Conservation (phyloP, 2,113 vertebrate genomes). For the Hippocampus zosterae region DNA sequence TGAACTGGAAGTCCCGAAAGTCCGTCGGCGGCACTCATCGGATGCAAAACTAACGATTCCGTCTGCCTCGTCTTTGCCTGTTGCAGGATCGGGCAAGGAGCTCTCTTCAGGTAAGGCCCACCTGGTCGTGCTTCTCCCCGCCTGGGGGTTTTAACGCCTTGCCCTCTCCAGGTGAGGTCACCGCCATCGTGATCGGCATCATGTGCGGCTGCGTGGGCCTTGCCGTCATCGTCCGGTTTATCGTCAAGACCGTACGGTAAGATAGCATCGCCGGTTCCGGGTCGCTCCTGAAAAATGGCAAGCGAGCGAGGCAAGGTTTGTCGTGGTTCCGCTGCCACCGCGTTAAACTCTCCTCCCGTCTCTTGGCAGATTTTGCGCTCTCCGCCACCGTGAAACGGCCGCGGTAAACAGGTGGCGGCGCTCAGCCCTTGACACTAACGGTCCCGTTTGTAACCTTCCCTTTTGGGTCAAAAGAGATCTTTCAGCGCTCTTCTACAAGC, state of each 20-base stretch:
- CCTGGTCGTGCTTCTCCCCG: neutral
- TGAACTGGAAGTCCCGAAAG: constrained; percentile 51
- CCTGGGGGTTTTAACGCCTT: neutral
- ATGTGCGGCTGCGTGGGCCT: constrained; percentile 73
- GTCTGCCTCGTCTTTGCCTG: constrained; percentile 7
- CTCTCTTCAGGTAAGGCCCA: constrained; percentile 66
- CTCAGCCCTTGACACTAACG: constrained; percentile 10
- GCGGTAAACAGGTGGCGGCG: constrained; percentile 68
- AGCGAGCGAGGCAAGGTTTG: neutral
- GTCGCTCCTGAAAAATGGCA: neutral
- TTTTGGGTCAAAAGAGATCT: constrained; percentile 13
- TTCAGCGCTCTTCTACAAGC: constrained; percentile 22
- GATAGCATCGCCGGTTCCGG: constrained; percentile 1
- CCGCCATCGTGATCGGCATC: constrained; percentile 70
- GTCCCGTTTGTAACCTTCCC: neutral
- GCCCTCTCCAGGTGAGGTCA: constrained; percentile 65
- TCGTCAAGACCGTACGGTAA: constrained; percentile 73
- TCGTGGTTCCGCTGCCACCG: constrained; percentile 4
- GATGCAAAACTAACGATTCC: constrained; percentile 14
- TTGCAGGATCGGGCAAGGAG: constrained; percentile 59
- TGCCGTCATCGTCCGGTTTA: constrained; percentile 66
- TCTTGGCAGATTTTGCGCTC: constrained; percentile 68
- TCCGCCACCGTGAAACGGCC: constrained; percentile 59
- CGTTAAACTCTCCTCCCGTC: constrained; percentile 24
- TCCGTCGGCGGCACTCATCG: constrained; percentile 9